phyloP scores from a whole-genome alignment of 2,113 vertebrate genomes.

The Mola mola region DNA sequence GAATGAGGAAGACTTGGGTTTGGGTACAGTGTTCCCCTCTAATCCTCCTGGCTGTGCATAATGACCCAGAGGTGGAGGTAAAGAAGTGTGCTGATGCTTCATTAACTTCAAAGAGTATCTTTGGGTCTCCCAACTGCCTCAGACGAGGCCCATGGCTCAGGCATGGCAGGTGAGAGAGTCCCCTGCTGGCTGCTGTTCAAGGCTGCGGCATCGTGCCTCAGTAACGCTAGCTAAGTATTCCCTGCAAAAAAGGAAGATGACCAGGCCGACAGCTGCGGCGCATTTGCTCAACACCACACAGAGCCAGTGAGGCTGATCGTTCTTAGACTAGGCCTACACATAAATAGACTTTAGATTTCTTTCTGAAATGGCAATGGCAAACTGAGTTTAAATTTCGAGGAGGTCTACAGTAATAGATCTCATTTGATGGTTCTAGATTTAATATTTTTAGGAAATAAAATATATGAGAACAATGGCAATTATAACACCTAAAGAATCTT shows the following conservation, averaged over 20 bases:
- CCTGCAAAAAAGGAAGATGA: slow-evolving; percentile 41
- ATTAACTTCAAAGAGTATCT: slow-evolving; percentile 72
- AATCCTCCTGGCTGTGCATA: slow-evolving; percentile 36
- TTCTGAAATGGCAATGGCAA: slow-evolving; percentile 18
- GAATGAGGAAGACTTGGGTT: slow-evolving; percentile 28
- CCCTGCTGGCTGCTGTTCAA: slow-evolving; percentile 62
- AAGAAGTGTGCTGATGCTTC: slow-evolving; percentile 64
- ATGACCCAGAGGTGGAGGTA: slow-evolving; percentile 52
- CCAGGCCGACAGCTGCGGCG: neutral
- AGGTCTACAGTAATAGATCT: too few relatives aligned
- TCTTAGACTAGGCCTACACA: neutral
- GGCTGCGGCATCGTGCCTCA: slow-evolving; percentile 47
- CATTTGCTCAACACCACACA: slow-evolving; percentile 16
- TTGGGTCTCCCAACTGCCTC: slow-evolving; percentile 47
- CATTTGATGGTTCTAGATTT: too few relatives aligned
- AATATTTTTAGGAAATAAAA: too few relatives aligned
- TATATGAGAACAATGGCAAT: slow-evolving; percentile 15
- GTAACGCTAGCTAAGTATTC: slow-evolving; percentile 30
- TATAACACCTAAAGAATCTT: slow-evolving; percentile 1
- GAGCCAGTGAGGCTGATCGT: slow-evolving; percentile 4
- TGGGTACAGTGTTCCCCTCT: slow-evolving; percentile 17
- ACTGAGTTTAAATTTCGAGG: slow-evolving; percentile 1
- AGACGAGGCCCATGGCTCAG: slow-evolving; percentile 46
- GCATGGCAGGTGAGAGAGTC: slow-evolving; percentile 50
- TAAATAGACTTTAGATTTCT: neutral